Evolutionary conservation across 2,797 vertebrate species (phyloP).

Genomic region (Sebastes taczanowskii): DNA sequence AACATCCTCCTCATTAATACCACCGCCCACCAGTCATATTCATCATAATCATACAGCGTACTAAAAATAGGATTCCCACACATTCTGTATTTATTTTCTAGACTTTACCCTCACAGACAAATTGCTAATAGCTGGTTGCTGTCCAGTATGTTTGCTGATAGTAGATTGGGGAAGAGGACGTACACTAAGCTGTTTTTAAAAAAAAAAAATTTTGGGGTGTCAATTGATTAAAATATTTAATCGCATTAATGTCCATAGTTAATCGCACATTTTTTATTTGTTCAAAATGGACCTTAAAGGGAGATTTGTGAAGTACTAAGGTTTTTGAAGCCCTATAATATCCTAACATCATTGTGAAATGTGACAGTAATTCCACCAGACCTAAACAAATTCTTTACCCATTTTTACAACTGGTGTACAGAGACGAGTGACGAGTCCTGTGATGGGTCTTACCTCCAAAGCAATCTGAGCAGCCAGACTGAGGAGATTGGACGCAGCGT

Average conservation of each 20-base stretch:
- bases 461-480: slow-evolving; percentile 90
- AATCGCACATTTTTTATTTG: too few species aligned
- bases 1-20: slow-evolving; percentile 19
- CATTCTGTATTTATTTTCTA: background rate
- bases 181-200: background rate
- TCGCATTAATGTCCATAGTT: too few species aligned
- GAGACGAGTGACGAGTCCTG: background rate
- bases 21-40: background rate
- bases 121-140: background rate
- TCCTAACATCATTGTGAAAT: background rate
- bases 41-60: slow-evolving; percentile 1
- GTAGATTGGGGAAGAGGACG: background rate
- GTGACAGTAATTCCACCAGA: background rate
- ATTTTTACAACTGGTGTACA: background rate
- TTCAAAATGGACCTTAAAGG: too few species aligned
- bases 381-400: background rate
- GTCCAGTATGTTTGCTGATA: background rate
- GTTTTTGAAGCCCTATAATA: background rate
- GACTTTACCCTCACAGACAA: background rate
- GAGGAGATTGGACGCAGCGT: slow-evolving; percentile 82
- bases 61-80: background rate
- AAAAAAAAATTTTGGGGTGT: background rate
- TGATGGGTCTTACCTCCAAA: slow-evolving; percentile 84
- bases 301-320: too few species aligned
- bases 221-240: too few species aligned